Evolutionary conservation across 2,888 invertebrate species (phyloP).

Genomic region (Trisateles emortualis): DNA sequence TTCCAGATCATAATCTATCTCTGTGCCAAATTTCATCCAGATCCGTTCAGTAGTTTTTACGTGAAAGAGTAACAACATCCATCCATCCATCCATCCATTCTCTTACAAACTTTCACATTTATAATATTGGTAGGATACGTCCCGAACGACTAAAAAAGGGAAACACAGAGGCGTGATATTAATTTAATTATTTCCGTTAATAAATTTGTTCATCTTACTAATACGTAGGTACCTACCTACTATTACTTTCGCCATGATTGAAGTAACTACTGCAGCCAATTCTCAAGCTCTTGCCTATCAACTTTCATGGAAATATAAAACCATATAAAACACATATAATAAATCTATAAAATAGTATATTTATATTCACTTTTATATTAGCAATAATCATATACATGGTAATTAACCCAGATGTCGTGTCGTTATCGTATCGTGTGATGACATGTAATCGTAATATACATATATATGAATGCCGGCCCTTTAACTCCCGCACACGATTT

Average conservation of each 20-base stretch:
- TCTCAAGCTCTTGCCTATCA: not conserved
- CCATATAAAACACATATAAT: not conserved
- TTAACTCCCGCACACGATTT: not conserved
- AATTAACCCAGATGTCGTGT: not conserved
- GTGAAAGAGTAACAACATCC: no score
- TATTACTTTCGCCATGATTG: not conserved
- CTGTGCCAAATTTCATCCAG: no score
- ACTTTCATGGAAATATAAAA: conserved; percentile 2
- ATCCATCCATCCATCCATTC: no score
- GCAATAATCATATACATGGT: not conserved
- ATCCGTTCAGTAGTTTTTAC: no score
- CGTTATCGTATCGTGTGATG: not conserved
- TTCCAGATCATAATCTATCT: no score
- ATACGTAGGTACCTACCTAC: not conserved
- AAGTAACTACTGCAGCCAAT: not conserved
- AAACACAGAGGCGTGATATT: not conserved
- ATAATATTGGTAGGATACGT: no score
- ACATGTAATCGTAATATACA: not conserved
- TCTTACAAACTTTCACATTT: no score
- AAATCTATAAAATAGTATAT: not conserved
- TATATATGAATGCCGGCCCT: not conserved
- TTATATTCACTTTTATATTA: conserved; percentile 1
- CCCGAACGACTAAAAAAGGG: not conserved
- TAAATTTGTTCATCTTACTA: not conserved
- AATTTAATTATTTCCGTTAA: not conserved